These are phyloP conservation scores for Tamandua tetradactyla DNA, from an alignment of 2,797 vertebrate species.

Conservation along the genomic window DNA sequence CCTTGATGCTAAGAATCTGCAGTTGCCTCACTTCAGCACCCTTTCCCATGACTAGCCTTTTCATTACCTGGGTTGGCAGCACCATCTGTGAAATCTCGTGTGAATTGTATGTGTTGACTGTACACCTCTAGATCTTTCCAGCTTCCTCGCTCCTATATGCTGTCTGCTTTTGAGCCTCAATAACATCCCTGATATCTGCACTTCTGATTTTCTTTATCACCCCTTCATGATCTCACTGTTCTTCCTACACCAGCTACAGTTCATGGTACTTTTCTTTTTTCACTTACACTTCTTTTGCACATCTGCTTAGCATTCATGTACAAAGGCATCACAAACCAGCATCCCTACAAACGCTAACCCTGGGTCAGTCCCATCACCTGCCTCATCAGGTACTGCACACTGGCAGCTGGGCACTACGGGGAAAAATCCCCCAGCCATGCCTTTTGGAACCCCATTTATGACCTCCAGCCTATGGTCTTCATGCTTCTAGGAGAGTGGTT, in stretches of 20 bases:
- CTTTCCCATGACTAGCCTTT: accelerated
- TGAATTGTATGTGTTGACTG: not conserved
- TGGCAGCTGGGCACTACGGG: not conserved
- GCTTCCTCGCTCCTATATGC: not conserved
- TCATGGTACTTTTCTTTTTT: too few species aligned
- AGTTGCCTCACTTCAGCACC: not conserved
- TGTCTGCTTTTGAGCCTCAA: not conserved
- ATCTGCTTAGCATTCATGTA: not conserved
- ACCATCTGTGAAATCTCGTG: not conserved
- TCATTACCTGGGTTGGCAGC: not conserved
- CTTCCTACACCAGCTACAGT: not conserved
- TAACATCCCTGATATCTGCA: not conserved
- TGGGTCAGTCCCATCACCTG: too few species aligned
- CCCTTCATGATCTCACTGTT: not conserved
- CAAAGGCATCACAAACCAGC: too few species aligned
- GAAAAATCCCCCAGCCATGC: not conserved
- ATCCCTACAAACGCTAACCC: too few species aligned
- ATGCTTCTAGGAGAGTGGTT: not conserved
- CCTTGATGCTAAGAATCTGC: not conserved
- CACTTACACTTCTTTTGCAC: not conserved
- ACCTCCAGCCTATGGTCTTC: too few species aligned
- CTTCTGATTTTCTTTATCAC: not conserved
- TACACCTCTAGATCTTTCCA: not conserved
- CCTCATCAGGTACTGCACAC: not conserved
- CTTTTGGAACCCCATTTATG: too few species aligned